A percentile compares a stretch with the other conserved stretches of the same genome.
These are phyloP conservation scores for Arvicanthis niloticus DNA, from an alignment of 2,113 vertebrate genomes.

Conservation along the genomic window DNA sequence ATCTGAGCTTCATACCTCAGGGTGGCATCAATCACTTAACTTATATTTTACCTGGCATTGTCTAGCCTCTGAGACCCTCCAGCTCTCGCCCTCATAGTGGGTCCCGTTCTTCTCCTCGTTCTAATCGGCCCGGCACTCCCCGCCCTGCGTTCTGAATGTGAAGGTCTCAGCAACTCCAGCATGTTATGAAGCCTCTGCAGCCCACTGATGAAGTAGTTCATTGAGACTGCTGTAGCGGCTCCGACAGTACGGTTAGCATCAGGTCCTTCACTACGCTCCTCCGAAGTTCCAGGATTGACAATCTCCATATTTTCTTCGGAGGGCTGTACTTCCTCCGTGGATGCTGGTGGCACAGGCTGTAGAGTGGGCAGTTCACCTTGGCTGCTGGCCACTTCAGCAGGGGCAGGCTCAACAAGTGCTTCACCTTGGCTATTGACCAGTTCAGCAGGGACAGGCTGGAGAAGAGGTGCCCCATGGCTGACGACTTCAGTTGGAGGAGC, in stretches of 20 bases:
- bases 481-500: neutral
- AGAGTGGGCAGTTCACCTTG: accelerated
- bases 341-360: accelerated
- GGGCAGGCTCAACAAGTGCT: accelerated
- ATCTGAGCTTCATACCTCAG: neutral
- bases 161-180: slow-evolving; percentile 16
- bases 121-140: slow-evolving; percentile 36
- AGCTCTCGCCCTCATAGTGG: slow-evolving; percentile 62
- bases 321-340: neutral
- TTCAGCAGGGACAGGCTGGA: neutral
- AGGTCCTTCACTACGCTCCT: slow-evolving; percentile 70
- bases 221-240: neutral
- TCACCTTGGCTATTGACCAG: accelerated
- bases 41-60: slow-evolving; percentile 82
- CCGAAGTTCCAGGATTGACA: slow-evolving; percentile 78
- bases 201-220: slow-evolving; percentile 59
- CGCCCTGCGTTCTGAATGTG: neutral
- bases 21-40: neutral
- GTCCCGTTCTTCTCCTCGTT: slow-evolving; percentile 46
- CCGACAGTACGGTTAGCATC: neutral
- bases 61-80: slow-evolving; percentile 82
- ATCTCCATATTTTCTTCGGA: slow-evolving; percentile 42
- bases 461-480: accelerated
- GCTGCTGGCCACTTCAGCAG: neutral
- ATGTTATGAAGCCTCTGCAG: slow-evolving; percentile 81